Evolutionary conservation across 2,888 invertebrate genomes (phyloP).

Genomic region (Epirrhoe tristata): DNA sequence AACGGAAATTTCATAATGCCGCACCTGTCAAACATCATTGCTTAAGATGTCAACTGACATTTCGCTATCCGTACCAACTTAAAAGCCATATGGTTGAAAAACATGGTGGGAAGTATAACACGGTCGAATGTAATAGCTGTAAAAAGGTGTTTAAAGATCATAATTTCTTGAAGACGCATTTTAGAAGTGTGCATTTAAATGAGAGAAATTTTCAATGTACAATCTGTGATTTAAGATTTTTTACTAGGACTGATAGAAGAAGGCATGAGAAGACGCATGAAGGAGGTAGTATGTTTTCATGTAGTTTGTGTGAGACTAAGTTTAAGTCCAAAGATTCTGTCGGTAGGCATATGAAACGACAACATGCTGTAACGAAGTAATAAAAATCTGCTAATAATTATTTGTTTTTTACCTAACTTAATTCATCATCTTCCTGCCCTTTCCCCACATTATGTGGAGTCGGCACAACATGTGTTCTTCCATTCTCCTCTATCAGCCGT

Average conservation of each 20-base stretch:
- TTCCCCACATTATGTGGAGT: too few relatives aligned
- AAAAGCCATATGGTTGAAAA: conserved; percentile 51
- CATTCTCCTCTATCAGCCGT: too few relatives aligned
- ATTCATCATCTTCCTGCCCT: too few relatives aligned
- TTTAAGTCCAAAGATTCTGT: conserved; percentile 63
- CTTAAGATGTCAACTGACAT: conserved; percentile 50
- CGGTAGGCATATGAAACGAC: conserved; percentile 56
- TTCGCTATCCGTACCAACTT: conserved; percentile 51
- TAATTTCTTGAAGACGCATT: conserved; percentile 54
- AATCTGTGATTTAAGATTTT: conserved; percentile 57
- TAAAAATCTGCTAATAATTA: background rate
- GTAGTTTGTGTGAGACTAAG: conserved; percentile 54
- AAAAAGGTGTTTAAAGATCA: conserved; percentile 51
- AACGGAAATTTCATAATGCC: conserved; percentile 41
- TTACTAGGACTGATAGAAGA: conserved; percentile 54
- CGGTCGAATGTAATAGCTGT: conserved; percentile 53
- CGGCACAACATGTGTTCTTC: too few relatives aligned
- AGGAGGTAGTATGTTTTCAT: conserved; percentile 52
- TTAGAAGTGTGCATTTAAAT: conserved; percentile 54
- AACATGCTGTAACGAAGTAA: conserved; percentile 44
- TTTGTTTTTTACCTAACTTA: too few relatives aligned
- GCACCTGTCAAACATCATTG: conserved; percentile 43
- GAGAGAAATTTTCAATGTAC: conserved; percentile 57
- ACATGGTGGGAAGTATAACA: conserved; percentile 52
- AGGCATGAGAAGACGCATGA: conserved; percentile 62